These are phyloP conservation scores for Choloepus hoffmanni DNA, from an alignment of 2,113 vertebrate species.

Conservation along the genomic window DNA sequence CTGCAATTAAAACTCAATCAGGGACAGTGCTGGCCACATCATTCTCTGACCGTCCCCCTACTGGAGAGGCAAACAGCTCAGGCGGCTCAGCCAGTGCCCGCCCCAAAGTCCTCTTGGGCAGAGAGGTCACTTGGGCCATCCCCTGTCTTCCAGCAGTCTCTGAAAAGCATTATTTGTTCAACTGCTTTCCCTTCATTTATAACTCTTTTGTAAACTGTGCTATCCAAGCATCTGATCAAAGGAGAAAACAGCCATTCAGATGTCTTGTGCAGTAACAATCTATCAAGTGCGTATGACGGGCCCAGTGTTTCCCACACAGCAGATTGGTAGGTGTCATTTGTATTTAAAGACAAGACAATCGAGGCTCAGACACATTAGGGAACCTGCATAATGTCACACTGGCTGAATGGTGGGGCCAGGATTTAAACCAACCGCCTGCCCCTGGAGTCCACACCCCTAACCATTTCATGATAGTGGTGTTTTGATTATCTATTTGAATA, in stretches of 20 bases:
- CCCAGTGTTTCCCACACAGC: neutral
- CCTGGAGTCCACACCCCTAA: neutral
- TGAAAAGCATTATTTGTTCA: neutral
- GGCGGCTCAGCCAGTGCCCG: neutral
- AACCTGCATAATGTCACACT: neutral
- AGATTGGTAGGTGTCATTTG: neutral
- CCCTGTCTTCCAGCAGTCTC: neutral
- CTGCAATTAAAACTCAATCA: constrained; percentile 79
- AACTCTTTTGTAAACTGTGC: constrained; percentile 1
- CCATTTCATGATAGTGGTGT: neutral
- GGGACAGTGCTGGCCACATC: constrained; percentile 48
- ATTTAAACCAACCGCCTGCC: neutral
- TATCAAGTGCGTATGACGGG: neutral
- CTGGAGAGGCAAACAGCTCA: constrained; percentile 2
- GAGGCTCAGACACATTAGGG: neutral
- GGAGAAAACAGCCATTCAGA: neutral
- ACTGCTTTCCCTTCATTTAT: neutral
- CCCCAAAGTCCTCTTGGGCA: neutral
- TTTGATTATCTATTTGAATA: neutral
- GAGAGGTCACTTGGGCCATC: neutral
- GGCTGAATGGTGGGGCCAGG: neutral
- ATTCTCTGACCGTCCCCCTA: neutral
- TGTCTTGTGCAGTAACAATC: neutral
- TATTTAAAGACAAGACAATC: neutral
- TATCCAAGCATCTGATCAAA: neutral